These are phyloP conservation scores for Gymnarchus niloticus DNA, from an alignment of 2,113 vertebrate genomes.

Conservation along the genomic window DNA sequence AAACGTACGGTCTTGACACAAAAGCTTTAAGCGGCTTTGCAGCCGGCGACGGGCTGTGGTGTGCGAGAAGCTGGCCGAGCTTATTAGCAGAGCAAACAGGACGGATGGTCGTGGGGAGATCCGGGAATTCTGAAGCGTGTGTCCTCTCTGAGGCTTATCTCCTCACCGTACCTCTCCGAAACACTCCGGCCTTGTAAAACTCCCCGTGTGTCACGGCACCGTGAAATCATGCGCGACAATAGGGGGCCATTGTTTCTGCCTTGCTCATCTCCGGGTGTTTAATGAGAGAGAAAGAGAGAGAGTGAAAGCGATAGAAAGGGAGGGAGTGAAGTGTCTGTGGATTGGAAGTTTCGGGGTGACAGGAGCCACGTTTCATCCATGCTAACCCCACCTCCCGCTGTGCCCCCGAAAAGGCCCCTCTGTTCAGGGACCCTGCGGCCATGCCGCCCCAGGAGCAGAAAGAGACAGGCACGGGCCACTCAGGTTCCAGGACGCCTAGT, in stretches of 20 bases:
- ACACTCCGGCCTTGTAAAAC: conserved; percentile 13
- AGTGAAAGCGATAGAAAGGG: conserved; percentile 32
- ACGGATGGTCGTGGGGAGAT: not conserved
- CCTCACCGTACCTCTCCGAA: not conserved
- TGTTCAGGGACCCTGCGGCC: not conserved
- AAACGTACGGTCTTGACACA: conserved; percentile 11
- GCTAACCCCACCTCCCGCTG: not conserved
- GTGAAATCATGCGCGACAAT: conserved; percentile 11
- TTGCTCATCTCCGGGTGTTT: conserved; percentile 2
- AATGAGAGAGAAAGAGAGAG: conserved; percentile 8
- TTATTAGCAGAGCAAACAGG: conserved; percentile 33
- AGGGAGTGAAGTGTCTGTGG: not conserved
- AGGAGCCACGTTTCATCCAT: not conserved
- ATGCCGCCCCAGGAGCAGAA: not conserved
- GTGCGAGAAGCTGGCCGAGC: conserved; percentile 25
- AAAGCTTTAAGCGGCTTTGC: conserved; percentile 31
- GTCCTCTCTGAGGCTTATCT: not conserved
- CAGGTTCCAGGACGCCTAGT: not conserved
- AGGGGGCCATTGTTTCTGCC: conserved; percentile 5
- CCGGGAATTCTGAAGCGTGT: not conserved
- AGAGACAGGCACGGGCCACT: not conserved
- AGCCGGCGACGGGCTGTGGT: conserved; percentile 26
- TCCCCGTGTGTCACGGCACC: not conserved
- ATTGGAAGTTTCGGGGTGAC: not conserved
- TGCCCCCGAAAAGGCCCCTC: not conserved